A percentile compares a stretch with the other conserved stretches of the same genome.
phyloP scores from a whole-genome alignment of 2,113 vertebrate species.

The Carettochelys insculpta region DNA sequence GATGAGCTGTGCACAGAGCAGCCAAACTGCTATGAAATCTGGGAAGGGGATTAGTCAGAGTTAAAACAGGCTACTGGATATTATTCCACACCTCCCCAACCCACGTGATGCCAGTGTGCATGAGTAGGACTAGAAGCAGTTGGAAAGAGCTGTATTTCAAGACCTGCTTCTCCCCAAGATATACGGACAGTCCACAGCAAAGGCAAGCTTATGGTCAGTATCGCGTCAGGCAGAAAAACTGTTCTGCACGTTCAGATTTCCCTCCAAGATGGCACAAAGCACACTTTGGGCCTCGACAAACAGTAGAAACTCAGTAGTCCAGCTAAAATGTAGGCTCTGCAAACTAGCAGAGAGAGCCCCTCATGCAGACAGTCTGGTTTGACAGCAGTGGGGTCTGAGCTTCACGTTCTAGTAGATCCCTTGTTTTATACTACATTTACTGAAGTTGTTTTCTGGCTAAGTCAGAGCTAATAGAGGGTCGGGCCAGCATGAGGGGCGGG shows the following conservation, averaged over 20 bases:
- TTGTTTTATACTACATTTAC: conserved; percentile 40
- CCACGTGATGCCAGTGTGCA: not conserved
- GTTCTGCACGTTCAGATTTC: not conserved
- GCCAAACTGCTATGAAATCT: not conserved
- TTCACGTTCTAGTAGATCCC: not conserved
- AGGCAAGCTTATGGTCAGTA: not conserved
- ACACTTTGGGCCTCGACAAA: not conserved
- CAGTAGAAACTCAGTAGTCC: not conserved
- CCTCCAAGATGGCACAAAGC: not conserved
- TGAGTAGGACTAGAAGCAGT: not conserved
- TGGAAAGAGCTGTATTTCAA: not conserved
- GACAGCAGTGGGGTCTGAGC: not conserved
- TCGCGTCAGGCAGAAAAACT: not conserved
- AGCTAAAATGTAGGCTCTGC: not conserved
- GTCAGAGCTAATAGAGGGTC: conserved; percentile 12
- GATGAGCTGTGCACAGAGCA: not conserved
- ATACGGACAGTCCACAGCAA: not conserved
- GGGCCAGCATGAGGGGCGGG: conserved; percentile 30
- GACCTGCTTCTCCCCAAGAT: not conserved
- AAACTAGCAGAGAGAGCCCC: not conserved
- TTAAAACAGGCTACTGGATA: not conserved
- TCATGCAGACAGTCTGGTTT: not conserved
- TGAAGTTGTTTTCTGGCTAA: conserved; percentile 34
- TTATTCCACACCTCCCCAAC: not conserved
- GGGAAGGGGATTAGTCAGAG: not conserved